Percentiles rank a stretch among this genome's conserved stretches.
phyloP scores from a whole-genome alignment of 2,888 invertebrate species.

The Salticus scenicus region DNA sequence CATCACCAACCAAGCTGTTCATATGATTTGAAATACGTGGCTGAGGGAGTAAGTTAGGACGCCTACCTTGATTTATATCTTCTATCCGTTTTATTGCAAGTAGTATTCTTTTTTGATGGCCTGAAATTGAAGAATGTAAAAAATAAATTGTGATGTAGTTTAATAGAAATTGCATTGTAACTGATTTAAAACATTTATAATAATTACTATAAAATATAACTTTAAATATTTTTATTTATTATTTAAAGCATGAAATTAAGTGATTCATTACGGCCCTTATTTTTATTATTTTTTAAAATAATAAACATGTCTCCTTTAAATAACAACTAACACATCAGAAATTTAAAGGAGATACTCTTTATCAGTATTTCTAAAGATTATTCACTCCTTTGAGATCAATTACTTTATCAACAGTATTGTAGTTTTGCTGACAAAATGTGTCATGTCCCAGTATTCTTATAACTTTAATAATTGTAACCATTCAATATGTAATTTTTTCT shows the following conservation, averaged over 20 bases:
- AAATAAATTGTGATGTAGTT: neutral
- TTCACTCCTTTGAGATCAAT: slow-evolving; percentile 98
- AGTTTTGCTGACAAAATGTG: slow-evolving; percentile 92
- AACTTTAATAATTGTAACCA: slow-evolving; percentile 94
- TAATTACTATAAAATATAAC: too few relatives aligned
- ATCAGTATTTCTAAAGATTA: too few relatives aligned
- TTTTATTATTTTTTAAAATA: too few relatives aligned
- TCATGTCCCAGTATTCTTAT: slow-evolving; percentile 94
- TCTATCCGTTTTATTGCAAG: slow-evolving; percentile 97
- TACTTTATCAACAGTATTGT: slow-evolving; percentile 93
- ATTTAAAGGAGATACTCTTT: too few relatives aligned
- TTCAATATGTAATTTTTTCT: too few relatives aligned
- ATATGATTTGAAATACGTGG: slow-evolving; percentile 20
- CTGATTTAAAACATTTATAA: too few relatives aligned
- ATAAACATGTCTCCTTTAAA: too few relatives aligned
- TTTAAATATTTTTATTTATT: too few relatives aligned
- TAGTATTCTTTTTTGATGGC: slow-evolving; percentile 98
- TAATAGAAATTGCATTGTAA: too few relatives aligned
- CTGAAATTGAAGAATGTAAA: slow-evolving; percentile 76
- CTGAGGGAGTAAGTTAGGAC: slow-evolving; percentile 54
- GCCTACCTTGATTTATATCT: slow-evolving; percentile 79
- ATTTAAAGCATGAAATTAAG: too few relatives aligned
- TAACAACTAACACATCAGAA: too few relatives aligned
- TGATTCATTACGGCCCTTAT: too few relatives aligned
- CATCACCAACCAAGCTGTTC: slow-evolving; percentile 13